These are phyloP conservation scores for Myoxocephalus aenaeus DNA, from an alignment of 2,797 vertebrate genomes.

Conservation along the genomic window DNA sequence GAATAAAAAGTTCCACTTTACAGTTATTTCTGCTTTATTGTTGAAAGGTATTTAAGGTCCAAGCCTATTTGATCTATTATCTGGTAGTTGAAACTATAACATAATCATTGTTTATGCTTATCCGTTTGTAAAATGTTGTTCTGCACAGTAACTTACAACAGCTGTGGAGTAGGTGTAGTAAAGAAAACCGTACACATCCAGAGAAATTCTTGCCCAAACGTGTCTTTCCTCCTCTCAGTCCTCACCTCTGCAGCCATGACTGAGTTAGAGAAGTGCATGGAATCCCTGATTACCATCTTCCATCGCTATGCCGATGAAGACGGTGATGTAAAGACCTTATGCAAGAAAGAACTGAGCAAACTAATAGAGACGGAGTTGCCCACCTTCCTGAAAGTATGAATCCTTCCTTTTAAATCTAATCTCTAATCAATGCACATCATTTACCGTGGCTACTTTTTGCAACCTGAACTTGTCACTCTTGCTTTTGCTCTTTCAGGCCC, in stretches of 20 bases:
- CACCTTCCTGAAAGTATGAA: slow-evolving; percentile 87
- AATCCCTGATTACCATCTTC: slow-evolving; percentile 80
- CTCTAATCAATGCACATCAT: not conserved
- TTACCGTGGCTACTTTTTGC: not conserved
- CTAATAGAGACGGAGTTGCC: slow-evolving; percentile 88
- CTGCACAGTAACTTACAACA: not conserved
- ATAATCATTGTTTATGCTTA: not conserved
- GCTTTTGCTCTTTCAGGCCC: slow-evolving; percentile 63
- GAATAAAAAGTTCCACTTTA: not conserved
- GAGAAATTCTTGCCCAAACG: not conserved
- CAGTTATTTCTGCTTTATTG: not conserved
- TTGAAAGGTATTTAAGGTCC: not conserved
- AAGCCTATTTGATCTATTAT: not conserved
- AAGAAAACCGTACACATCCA: not conserved
- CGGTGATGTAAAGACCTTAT: slow-evolving; percentile 65
- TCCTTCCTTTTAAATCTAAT: not conserved
- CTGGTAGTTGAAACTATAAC: not conserved
- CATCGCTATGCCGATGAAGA: slow-evolving; percentile 72
- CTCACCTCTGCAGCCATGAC: slow-evolving; percentile 74
- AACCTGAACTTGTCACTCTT: not conserved
- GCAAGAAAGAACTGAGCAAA: slow-evolving; percentile 82
- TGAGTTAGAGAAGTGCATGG: slow-evolving; percentile 81
- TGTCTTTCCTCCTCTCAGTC: slow-evolving; percentile 29
- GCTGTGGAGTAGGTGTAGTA: not conserved
- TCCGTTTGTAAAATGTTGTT: not conserved